phyloP scores from a whole-genome alignment of 2,797 vertebrate genomes.

The Syngnathus acus region DNA sequence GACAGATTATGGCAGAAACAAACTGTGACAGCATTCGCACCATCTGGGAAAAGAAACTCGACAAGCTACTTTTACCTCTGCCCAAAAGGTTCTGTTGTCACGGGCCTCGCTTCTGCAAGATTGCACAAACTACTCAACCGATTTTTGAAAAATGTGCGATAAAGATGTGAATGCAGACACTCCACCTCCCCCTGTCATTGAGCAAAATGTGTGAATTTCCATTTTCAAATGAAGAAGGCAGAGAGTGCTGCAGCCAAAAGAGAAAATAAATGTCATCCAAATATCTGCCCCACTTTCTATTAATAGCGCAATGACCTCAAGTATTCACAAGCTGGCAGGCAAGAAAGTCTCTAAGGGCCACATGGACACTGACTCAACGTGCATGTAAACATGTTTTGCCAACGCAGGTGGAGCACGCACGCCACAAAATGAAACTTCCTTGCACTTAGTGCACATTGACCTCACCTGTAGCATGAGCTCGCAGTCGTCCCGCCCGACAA shows the following conservation, averaged over 20 bases:
- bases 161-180: too few relatives aligned
- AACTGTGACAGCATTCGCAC: neutral
- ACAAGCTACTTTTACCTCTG: neutral
- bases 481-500: conserved; percentile 96
- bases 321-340: conserved; percentile 28
- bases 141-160: neutral
- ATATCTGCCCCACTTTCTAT: conserved; percentile 73
- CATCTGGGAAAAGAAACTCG: neutral
- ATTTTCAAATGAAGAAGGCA: conserved; percentile 17
- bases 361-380: conserved; percentile 18
- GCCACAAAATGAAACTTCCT: neutral
- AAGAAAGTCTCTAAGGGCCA: conserved; percentile 22
- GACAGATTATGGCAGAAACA: neutral
- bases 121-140: neutral
- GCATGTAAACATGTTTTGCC: conserved; percentile 10
- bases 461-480: conserved; percentile 98
- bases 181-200: too few relatives aligned
- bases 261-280: conserved; percentile 48
- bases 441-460: neutral
- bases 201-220: neutral
- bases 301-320: conserved; percentile 54
- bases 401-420: conserved; percentile 5
- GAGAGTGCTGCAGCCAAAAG: conserved; percentile 10
- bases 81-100: neutral
- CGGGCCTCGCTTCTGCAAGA: neutral